Conservation (phyloP, 2,113 vertebrate species). For the Nanorana parkeri region DNA sequence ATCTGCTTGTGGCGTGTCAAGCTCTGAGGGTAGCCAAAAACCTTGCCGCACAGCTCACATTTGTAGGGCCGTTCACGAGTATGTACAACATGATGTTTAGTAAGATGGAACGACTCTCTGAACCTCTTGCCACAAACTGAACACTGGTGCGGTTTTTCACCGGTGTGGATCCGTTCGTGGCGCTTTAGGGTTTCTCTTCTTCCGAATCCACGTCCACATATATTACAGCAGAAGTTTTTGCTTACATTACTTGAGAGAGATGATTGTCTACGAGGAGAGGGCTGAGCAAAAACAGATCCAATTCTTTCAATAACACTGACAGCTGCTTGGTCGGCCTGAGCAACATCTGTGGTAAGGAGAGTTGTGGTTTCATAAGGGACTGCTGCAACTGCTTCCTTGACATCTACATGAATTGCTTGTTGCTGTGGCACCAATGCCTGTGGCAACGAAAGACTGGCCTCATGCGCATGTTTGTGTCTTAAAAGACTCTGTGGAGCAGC, state of each 20-base stretch:
- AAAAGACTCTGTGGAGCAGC: slow-evolving; percentile 70
- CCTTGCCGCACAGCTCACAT: slow-evolving; percentile 90
- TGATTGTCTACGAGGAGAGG: background rate
- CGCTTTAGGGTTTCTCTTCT: slow-evolving; percentile 87
- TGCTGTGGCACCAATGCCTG: background rate
- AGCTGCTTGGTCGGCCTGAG: slow-evolving; percentile 4
- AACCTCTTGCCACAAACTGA: slow-evolving; percentile 90
- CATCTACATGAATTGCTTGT: background rate
- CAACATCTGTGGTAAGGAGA: slow-evolving; percentile 19
- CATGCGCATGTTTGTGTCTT: slow-evolving; percentile 71
- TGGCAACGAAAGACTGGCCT: slow-evolving; percentile 14
- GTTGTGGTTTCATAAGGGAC: slow-evolving; percentile 8
- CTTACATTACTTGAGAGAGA: slow-evolving; percentile 65
- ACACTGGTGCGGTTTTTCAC: slow-evolving; percentile 88
- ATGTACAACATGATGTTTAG: slow-evolving; percentile 92
- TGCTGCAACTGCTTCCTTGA: background rate
- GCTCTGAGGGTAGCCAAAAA: slow-evolving; percentile 92
- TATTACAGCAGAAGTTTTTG: slow-evolving; percentile 79
- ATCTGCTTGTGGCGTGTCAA: slow-evolving; percentile 89
- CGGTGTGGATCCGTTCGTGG: slow-evolving; percentile 85
- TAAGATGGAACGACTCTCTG: slow-evolving; percentile 88
- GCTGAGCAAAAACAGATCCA: background rate
- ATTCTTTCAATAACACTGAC: slow-evolving; percentile 33
- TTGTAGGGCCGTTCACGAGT: slow-evolving; percentile 90
- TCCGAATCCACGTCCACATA: slow-evolving; percentile 84